phyloP scores from a whole-genome alignment of 1,140 invertebrate species.

The Hyles vespertilio region DNA sequence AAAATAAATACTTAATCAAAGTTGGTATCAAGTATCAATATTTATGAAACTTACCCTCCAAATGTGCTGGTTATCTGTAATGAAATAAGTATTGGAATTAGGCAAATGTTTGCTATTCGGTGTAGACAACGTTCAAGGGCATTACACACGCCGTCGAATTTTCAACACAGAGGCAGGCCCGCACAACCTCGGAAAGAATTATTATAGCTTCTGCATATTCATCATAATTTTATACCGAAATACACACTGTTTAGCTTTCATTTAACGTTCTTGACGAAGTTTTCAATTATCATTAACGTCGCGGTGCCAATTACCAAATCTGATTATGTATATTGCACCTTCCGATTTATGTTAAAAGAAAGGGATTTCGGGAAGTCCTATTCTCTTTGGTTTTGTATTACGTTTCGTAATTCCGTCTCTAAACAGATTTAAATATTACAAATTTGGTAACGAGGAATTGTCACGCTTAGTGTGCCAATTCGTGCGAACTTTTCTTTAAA shows the following conservation, averaged over 20 bases:
- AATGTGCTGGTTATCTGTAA: not conserved
- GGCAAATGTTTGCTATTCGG: slow-evolving; percentile 1
- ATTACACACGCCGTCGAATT: slow-evolving; percentile 1
- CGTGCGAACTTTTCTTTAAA: not conserved
- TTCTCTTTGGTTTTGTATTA: slow-evolving; percentile 6
- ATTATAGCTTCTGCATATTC: slow-evolving; percentile 19
- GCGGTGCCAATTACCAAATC: slow-evolving; percentile 1
- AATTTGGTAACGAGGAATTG: slow-evolving; percentile 2
- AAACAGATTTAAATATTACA: slow-evolving; percentile 8
- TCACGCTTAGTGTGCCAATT: slow-evolving; percentile 7
- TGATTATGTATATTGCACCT: not conserved
- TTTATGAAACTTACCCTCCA: not conserved
- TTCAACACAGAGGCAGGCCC: slow-evolving; percentile 7
- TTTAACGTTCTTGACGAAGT: slow-evolving; percentile 3
- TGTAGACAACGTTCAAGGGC: slow-evolving; percentile 3
- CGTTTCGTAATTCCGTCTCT: slow-evolving; percentile 17
- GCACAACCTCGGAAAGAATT: slow-evolving; percentile 18
- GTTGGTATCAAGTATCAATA: too few relatives aligned
- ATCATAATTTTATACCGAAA: slow-evolving; percentile 2
- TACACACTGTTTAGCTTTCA: slow-evolving; percentile 5
- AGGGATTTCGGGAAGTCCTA: not conserved
- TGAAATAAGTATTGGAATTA: slow-evolving; percentile 1
- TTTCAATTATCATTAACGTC: slow-evolving; percentile 15
- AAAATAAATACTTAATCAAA: too few relatives aligned
- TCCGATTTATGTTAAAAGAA: not conserved